A percentile compares a stretch with the other conserved stretches of the same genome.
These are phyloP conservation scores for Thymelicus acteon DNA, from an alignment of 2,888 invertebrate genomes.

Conservation along the genomic window DNA sequence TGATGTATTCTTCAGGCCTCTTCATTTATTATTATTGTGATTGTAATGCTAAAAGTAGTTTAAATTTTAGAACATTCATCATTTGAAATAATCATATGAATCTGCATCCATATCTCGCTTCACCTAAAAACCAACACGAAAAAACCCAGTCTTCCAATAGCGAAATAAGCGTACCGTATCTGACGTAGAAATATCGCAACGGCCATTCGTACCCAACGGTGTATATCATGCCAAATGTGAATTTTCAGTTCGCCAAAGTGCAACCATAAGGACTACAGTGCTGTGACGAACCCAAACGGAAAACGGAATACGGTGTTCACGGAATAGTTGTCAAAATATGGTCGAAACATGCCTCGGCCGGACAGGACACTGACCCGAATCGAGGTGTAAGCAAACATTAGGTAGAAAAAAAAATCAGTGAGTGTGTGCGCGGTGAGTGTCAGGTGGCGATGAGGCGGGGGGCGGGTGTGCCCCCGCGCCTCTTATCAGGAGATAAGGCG, in stretches of 20 bases:
- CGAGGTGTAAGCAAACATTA: conserved; percentile 58
- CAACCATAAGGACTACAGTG: conserved; percentile 34
- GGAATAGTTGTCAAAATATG: conserved; percentile 59
- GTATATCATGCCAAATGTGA: conserved; percentile 35
- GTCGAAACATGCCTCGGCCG: conserved; percentile 67
- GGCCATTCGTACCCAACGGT: conserved; percentile 42
- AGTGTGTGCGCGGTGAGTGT: conserved; percentile 60
- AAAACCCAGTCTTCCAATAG: conserved; percentile 15
- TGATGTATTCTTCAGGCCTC: too few relatives aligned
- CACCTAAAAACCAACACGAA: conserved; percentile 6
- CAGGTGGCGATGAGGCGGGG: conserved; percentile 82
- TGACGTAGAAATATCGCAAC: conserved; percentile 59
- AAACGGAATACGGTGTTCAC: conserved; percentile 34
- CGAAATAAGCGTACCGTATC: conserved; percentile 28
- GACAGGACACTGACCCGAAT: conserved; percentile 79
- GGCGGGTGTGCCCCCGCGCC: conserved; percentile 80
- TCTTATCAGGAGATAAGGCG: conserved; percentile 82
- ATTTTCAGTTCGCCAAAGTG: conserved; percentile 44
- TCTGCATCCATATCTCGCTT: not conserved
- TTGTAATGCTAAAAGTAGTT: too few relatives aligned
- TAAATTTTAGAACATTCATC: too few relatives aligned
- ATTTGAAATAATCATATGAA: too few relatives aligned
- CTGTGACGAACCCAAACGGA: conserved; percentile 15
- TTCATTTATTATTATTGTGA: too few relatives aligned
- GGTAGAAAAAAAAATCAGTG: conserved; percentile 43